Evolutionary conservation across 2,888 invertebrate species (phyloP), one percentile per base, ranked within the genome.

Genomic region (Torymus tubicola): DNA sequence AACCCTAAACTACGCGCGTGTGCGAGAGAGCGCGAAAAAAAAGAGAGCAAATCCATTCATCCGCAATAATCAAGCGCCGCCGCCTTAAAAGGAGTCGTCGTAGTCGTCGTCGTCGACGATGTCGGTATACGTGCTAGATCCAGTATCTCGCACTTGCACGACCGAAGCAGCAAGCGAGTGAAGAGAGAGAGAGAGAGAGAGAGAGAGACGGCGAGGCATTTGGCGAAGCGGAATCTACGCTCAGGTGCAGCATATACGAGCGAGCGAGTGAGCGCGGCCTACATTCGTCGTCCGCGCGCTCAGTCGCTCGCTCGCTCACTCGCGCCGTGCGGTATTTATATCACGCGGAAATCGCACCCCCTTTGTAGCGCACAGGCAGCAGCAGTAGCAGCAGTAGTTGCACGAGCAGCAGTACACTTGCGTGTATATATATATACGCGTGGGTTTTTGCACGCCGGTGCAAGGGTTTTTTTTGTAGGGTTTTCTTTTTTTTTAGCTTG

Each of bases 331-430:
- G 68, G 71, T 81, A 81, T 81, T 81, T 81, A 75, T 81, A 81
- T 78, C 81, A 75, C 81, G 81, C 78, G 78, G 81, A 81, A 81
- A 81, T 81, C 71, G 55, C 80, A 24, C 42, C 42, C 42, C 42
- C 42, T 42, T 42, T 42, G 42, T 42, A 63, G 63, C 63, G 31
- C 13, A n/a, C 70, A 42, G 21, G 42, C 42, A 42, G 21, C 42
- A 42, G 31, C 3, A 5, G 5, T 4, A 31, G 42, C 42, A 42
- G 42, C 42, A 42, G 42, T 8, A 8, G 21, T 21, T 21, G 21
- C 21, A 21, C 21, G 21, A 31, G 42, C 42, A 42, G 42, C 42
- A 42, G 42, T 8, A 8, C 21, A 2, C 2, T 21, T 8, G 5
- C 42, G 42, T 8, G 42, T 42, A 42, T 42, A 42, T 42, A 42